Conservation (phyloP, 2,888 invertebrate species). For the Plebejus argus region DNA sequence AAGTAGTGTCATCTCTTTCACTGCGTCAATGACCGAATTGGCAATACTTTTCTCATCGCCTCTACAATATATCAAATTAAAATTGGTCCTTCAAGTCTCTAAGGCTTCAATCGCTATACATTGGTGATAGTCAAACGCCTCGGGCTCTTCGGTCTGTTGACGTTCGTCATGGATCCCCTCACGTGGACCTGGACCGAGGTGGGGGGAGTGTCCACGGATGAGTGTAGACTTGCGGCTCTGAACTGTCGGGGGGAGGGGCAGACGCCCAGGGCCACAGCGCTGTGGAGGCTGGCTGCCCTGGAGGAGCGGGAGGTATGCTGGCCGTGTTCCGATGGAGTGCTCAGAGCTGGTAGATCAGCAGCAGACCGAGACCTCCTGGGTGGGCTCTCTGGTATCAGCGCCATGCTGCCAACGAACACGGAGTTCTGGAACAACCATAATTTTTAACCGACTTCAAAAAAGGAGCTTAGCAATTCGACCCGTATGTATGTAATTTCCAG, state of each 20-base stretch:
- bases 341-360: constrained; percentile 89
- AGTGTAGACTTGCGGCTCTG: constrained; percentile 69
- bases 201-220: constrained; percentile 64
- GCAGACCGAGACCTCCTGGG: constrained; percentile 91
- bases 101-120: constrained; percentile 49
- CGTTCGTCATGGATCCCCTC: constrained; percentile 62
- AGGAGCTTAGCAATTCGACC: no score
- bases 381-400: constrained; percentile 84
- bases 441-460: not conserved
- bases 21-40: not conserved
- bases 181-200: constrained; percentile 71
- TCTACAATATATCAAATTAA: constrained; percentile 27
- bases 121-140: constrained; percentile 69
- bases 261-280: constrained; percentile 68
- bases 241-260: constrained; percentile 68
- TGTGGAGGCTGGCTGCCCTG: constrained; percentile 71
- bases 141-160: constrained; percentile 68
- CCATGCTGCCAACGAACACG: constrained; percentile 90
- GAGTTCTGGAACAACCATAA: constrained; percentile 83
- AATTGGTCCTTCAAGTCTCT: constrained; percentile 35
- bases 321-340: constrained; percentile 74
- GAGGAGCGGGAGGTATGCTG: constrained; percentile 66
- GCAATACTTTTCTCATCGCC: not conserved
- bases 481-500: no score
- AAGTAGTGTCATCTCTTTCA: not conserved